Percentiles rank a stretch among this genome's conserved stretches.
These are phyloP conservation scores for Meandrusa payeni DNA, from an alignment of 2,888 invertebrate species.

Conservation along the genomic window DNA sequence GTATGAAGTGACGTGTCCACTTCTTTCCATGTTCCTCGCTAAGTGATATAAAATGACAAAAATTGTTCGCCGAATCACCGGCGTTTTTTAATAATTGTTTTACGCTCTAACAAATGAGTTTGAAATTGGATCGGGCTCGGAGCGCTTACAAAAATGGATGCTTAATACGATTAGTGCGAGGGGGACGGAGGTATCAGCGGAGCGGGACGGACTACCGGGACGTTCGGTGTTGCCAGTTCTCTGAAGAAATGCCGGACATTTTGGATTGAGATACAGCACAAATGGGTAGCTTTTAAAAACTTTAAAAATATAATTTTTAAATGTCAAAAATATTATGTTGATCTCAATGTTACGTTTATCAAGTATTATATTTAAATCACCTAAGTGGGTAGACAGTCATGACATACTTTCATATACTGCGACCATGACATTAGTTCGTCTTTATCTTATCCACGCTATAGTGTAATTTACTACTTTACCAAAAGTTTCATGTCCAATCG, in stretches of 20 bases:
- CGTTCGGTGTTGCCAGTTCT: background rate
- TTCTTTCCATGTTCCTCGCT: constrained; percentile 28
- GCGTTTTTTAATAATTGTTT: constrained; percentile 80
- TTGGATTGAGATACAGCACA: too few relatives aligned
- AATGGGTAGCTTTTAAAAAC: too few relatives aligned
- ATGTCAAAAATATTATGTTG: too few relatives aligned
- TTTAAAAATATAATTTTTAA: too few relatives aligned
- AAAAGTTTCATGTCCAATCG: too few relatives aligned
- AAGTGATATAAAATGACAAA: constrained; percentile 70
- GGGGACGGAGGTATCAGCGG: constrained; percentile 44
- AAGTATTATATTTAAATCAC: too few relatives aligned
- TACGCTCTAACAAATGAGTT: constrained; percentile 84
- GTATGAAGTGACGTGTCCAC: background rate
- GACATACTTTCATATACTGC: too few relatives aligned
- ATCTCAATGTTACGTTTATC: too few relatives aligned
- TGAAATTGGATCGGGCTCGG: constrained; percentile 83
- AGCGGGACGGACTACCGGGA: constrained; percentile 35
- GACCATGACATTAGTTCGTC: too few relatives aligned
- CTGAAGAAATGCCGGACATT: constrained; percentile 1
- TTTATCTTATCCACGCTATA: too few relatives aligned
- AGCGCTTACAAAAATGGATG: constrained; percentile 84
- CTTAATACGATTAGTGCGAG: constrained; percentile 83
- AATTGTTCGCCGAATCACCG: constrained; percentile 71
- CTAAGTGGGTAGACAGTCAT: too few relatives aligned
- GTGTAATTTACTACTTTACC: too few relatives aligned